Evolutionary conservation across 2,113 vertebrate species (phyloP), one percentile per base, ranked within the genome.

Genomic region (Mirza zaza): DNA sequence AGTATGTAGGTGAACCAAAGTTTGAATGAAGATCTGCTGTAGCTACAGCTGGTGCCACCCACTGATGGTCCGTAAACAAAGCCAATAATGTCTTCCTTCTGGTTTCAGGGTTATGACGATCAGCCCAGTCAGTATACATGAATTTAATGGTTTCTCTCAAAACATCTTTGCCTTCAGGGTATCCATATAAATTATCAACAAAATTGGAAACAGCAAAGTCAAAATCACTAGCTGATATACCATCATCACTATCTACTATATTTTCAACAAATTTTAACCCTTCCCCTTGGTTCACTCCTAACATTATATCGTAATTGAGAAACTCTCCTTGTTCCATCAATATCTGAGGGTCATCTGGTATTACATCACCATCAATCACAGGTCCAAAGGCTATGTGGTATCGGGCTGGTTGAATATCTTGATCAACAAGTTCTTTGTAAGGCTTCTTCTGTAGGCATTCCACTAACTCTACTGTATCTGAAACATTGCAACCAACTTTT

Each of bases 81-180:
- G 99, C 99, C 98, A 99, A 96, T 92, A 99, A 97, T 0, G 99
- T 99, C 98, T 99, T 99, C 92, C 99, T 99, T 92, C 99, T 99
- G 10, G 99, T 99, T 98, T 99, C 99, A 0, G 99, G 99, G 95
- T 99, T 99, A 98, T 99, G 99, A 67, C 99, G 97, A 97, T 99
- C 99, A 29, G 99, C 99, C 99, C 99, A 99, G 98, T 99, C 99
- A 0, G 99, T 99, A 98, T 99, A 99, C 99, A 99, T 99, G 92
- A 99, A 99, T 98, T 99, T 99, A 97, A 99, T 99, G 0, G 99
- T 99, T 99, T 99, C 99, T 95, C 99, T 98, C 96, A 99, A 98
- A 92, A 99, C 99, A 95, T 99, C 99, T 98, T 99, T 99, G 85
- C 99, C 99, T 98, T 99, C 99, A 0, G 99, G 99, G 96, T 99